Base-by-base conservation (phyloP, 2,888 invertebrate species). In the Leucophora obtusa region DNA sequence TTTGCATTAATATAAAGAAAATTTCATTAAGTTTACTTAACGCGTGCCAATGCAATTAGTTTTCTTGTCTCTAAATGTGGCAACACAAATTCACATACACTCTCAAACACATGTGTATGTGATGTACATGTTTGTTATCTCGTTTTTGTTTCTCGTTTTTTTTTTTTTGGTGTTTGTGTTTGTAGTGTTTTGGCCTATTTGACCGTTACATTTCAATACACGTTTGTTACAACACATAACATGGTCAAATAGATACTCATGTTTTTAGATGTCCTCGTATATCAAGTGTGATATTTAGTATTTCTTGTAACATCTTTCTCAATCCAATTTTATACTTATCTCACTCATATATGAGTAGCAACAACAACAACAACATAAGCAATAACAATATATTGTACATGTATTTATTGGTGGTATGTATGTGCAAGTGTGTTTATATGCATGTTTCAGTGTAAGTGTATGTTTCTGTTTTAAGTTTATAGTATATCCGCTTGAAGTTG, bases 41-140 rank as follows among this genome's bases (percentile, higher is more conserved):
- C 77, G 73, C 77, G 81, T 81, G 77, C 73, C 81, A 77, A 81
- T 81, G 81, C 81, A 81, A 81, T 81, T 81, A 81, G 77, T 81
- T 77, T 66, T 47, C 81, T 77, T 81, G 81, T 81, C 73, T 81
- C 65, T 69, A 73, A n/a, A 73, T 70, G 35, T 47, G 59, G 50
- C 21, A 60, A 70, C 3, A 53, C 38, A 43, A 3, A 14, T n/a
- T 53, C 43, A 24, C 14, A 35, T 5, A 38, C 10, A 14, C 53
- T 17, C 15, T 35, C 28, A 47, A 38, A 7, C 35, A 50, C 33
- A 51, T 56, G 24, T 21, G 10, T 14, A 18, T 8, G 11, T 50
- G 33, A 8, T 51, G 35, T 28, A 15, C 51, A 3, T 51, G 56
- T 24, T 3, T 58, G 5, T 0, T n/a, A 15, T 47, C 14, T 50